phyloP scores from a whole-genome alignment of 2,113 vertebrate species.

The Actenoides lindsayi region DNA sequence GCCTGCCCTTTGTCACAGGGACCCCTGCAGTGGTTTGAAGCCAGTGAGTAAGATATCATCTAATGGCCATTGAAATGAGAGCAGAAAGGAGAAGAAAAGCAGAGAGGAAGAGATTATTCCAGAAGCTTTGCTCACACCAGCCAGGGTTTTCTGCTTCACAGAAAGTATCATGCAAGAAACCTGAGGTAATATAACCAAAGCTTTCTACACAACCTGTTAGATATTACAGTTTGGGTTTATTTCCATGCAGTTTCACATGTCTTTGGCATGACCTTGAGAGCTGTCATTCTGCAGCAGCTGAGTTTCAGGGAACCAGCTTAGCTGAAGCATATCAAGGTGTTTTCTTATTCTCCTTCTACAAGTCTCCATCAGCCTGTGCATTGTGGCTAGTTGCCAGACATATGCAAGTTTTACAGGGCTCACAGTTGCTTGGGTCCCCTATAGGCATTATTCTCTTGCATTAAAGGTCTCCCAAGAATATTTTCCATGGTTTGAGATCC shows the following conservation, averaged over 20 bases:
- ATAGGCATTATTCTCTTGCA: neutral
- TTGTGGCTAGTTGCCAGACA: neutral
- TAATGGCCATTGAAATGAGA: neutral
- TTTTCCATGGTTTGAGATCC: neutral
- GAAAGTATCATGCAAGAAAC: neutral
- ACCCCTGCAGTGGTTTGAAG: neutral
- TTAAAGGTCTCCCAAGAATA: neutral
- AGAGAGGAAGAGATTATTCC: neutral
- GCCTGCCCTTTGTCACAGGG: neutral
- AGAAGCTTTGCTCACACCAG: neutral
- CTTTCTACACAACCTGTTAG: neutral
- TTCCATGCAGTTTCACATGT: neutral
- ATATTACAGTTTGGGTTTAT: neutral
- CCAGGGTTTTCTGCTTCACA: neutral
- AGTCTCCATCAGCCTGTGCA: neutral
- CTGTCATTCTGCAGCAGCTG: neutral
- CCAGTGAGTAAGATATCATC: neutral
- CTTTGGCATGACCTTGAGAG: neutral
- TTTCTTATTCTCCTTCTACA: neutral
- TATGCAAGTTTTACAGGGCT: neutral
- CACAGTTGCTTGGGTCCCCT: rapidly evolving
- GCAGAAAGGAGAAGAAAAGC: neutral
- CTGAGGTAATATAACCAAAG: neutral
- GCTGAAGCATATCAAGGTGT: neutral
- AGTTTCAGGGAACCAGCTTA: neutral